phyloP scores from a whole-genome alignment of 2,888 invertebrate genomes.

The Ceriagrion tenellum region DNA sequence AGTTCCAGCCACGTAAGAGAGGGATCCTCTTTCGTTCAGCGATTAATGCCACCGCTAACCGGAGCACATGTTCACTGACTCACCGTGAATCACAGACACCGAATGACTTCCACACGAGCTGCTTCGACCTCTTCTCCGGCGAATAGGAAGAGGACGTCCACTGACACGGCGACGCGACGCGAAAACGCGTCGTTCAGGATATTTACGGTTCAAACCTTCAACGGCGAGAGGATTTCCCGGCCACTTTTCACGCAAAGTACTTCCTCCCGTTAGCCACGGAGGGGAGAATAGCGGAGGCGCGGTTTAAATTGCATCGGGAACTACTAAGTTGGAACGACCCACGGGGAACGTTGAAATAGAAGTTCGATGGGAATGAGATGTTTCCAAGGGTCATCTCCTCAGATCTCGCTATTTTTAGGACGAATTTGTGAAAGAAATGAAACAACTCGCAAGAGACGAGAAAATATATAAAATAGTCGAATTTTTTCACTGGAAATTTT shows the following conservation, averaged over 20 bases:
- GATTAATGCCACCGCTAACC: conserved; percentile 3
- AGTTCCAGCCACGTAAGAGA: not conserved
- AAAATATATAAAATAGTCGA: too few species aligned
- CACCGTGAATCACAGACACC: not conserved
- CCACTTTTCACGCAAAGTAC: not conserved
- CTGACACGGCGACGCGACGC: not conserved
- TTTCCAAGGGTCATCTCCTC: not conserved
- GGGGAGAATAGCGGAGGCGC: not conserved
- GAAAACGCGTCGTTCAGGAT: not conserved
- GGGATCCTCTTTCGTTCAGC: not conserved
- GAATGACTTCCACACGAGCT: not conserved
- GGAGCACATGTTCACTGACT: conserved; percentile 9
- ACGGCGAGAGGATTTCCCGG: not conserved
- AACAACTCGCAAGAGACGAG: not conserved
- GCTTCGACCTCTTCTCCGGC: not conserved
- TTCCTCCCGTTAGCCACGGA: not conserved
- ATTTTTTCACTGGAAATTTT: too few species aligned
- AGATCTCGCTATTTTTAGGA: not conserved
- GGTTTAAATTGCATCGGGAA: not conserved
- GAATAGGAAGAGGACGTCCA: not conserved
- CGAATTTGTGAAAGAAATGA: not conserved
- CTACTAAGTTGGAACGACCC: not conserved
- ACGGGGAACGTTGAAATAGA: not conserved
- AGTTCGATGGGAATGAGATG: not conserved
- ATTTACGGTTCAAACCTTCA: not conserved